Conservation (phyloP, 2,797 vertebrate species). For the Discoglossus pictus region DNA sequence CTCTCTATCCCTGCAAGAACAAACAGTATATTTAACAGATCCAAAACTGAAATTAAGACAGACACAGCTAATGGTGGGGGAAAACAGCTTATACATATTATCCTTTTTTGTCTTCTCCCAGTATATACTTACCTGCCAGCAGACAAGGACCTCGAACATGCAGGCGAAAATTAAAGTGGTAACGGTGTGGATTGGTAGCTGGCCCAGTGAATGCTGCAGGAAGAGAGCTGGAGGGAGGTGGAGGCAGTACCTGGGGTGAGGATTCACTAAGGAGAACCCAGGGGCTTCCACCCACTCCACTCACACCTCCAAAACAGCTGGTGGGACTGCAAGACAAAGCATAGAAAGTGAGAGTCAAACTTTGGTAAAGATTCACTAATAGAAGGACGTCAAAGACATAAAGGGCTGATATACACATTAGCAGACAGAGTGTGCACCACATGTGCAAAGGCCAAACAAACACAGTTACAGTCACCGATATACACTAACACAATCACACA, state of each 20-base stretch:
- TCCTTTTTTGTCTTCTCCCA: too few species aligned
- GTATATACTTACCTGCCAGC: slow-evolving; percentile 85
- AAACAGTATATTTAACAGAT: too few species aligned
- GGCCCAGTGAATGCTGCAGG: slow-evolving; percentile 77
- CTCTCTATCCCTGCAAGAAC: slow-evolving; percentile 85
- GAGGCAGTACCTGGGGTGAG: slow-evolving; percentile 60
- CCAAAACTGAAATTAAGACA: too few species aligned
- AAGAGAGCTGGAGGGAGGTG: slow-evolving; percentile 57
- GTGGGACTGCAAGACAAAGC: slow-evolving; percentile 73
- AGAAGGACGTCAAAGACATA: too few species aligned
- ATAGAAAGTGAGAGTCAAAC: not conserved
- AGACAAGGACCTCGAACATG: slow-evolving; percentile 94
- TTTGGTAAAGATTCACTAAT: too few species aligned
- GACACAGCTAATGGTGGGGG: too few species aligned
- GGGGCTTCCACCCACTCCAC: slow-evolving; percentile 61
- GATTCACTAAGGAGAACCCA: slow-evolving; percentile 50
- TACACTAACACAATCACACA: not conserved
- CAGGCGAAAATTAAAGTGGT: slow-evolving; percentile 91
- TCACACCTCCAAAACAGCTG: slow-evolving; percentile 61
- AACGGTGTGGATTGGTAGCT: slow-evolving; percentile 83
- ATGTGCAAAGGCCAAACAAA: not conserved
- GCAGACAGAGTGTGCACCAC: too few species aligned
- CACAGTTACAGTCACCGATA: not conserved
- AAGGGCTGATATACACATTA: not conserved
- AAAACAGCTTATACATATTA: too few species aligned